Evolutionary conservation across 1,140 invertebrate genomes (phyloP).

Genomic region (Aphelinus atriplicis): DNA sequence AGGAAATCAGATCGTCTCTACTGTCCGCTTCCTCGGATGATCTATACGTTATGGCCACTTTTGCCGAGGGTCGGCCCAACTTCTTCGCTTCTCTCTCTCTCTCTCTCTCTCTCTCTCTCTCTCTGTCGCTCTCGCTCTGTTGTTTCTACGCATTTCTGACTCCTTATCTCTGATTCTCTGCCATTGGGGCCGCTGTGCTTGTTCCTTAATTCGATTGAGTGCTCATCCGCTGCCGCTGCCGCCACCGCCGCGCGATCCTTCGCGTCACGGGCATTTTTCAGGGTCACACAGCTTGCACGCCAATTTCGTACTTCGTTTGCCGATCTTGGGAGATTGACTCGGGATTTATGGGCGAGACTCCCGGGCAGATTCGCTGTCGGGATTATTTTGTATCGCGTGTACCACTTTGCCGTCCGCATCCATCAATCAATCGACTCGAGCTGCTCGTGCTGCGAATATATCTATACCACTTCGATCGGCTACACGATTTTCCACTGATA

Average conservation of each 20-base stretch:
- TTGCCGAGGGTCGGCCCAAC: not conserved
- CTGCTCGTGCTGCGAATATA: too few species aligned
- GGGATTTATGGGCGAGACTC: not conserved
- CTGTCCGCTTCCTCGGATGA: not conserved
- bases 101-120: not conserved
- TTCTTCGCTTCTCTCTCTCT: not conserved
- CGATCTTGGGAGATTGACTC: slow-evolving; percentile 1
- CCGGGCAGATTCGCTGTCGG: too few species aligned
- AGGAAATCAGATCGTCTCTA: slow-evolving; percentile 18
- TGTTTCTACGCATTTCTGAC: not conserved
- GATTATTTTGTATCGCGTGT: too few species aligned
- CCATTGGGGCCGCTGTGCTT: not conserved
- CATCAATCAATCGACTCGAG: too few species aligned
- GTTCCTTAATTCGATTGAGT: slow-evolving; percentile 30
- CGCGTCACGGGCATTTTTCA: slow-evolving; percentile 15
- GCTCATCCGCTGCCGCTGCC: not conserved
- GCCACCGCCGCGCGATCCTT: not conserved
- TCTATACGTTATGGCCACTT: not conserved
- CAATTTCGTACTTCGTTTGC: slow-evolving; percentile 2
- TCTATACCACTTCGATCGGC: not conserved
- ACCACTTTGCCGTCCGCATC: too few species aligned
- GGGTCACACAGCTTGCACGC: not conserved
- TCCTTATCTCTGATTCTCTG: slow-evolving; percentile 13
- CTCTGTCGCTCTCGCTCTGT: not conserved
- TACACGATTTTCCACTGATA: not conserved